A percentile compares a stretch with the other conserved stretches of the same genome.
Conservation (phyloP, 2,888 invertebrate species). For the Lysandra bellargus region DNA sequence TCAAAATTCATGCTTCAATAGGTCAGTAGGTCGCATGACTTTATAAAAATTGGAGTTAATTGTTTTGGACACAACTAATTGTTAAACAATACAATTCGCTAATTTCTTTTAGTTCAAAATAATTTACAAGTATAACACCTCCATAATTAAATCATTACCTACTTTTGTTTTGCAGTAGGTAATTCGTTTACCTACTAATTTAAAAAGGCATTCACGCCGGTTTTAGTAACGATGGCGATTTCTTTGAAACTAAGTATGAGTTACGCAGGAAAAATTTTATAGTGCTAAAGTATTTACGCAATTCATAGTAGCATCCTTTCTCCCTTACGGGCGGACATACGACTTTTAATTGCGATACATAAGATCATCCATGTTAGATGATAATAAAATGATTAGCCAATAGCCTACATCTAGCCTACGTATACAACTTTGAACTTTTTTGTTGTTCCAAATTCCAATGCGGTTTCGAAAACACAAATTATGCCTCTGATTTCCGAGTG, state of each 20-base stretch:
- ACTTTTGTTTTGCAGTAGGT: background rate
- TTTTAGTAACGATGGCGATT: too few relatives aligned
- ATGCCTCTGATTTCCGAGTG: too few relatives aligned
- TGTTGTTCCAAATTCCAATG: background rate
- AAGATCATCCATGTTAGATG: background rate
- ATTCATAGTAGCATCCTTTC: background rate
- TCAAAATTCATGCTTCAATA: conserved; percentile 4
- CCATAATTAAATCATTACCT: background rate
- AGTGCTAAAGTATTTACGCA: background rate
- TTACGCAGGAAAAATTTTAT: too few relatives aligned
- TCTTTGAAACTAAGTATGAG: too few relatives aligned
- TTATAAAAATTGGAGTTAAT: conserved; percentile 8
- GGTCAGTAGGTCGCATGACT: conserved; percentile 17
- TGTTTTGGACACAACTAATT: conserved; percentile 13
- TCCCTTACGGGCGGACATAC: too few relatives aligned
- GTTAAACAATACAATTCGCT: conserved; percentile 16
- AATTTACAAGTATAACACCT: background rate
- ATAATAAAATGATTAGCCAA: too few relatives aligned
- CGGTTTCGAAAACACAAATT: too few relatives aligned
- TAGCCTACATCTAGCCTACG: too few relatives aligned
- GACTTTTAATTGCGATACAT: too few relatives aligned
- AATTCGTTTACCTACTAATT: background rate
- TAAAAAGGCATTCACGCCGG: too few relatives aligned
- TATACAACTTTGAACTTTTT: background rate
- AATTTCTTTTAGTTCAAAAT: conserved; percentile 4